Evolutionary conservation across 2,888 invertebrate species (phyloP).

Genomic region (Lithophane leautieri): DNA sequence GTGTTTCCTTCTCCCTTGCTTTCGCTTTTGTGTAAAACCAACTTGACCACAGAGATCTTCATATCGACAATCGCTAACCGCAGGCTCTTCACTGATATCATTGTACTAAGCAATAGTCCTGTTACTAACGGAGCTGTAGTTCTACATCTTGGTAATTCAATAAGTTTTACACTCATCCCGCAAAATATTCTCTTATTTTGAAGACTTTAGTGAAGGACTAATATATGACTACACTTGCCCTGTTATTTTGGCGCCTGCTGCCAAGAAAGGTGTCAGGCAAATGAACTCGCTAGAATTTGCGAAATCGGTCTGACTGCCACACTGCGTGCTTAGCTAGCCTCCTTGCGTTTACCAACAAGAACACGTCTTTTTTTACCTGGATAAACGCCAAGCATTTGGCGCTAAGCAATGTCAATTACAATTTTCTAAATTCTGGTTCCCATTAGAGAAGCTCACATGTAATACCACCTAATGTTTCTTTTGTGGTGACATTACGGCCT

Average conservation of each 20-base stretch:
- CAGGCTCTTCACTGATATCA: conserved; percentile 38
- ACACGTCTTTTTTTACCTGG: conserved; percentile 18
- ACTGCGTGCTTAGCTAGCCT: not conserved
- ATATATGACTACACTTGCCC: not conserved
- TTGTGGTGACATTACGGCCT: conserved; percentile 19
- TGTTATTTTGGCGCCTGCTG: conserved; percentile 2
- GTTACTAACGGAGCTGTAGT: conserved; percentile 7
- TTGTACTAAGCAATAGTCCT: conserved; percentile 41
- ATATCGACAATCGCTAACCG: conserved; percentile 40
- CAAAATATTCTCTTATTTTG: not conserved
- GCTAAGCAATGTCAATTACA: conserved; percentile 10
- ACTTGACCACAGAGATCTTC: conserved; percentile 50
- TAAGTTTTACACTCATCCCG: not conserved
- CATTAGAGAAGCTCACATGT: not conserved
- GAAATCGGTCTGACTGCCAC: not conserved
- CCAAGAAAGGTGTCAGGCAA: conserved; percentile 32
- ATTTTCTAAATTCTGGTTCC: not conserved
- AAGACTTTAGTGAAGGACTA: not conserved
- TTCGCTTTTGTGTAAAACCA: conserved; percentile 26
- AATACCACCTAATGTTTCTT: not conserved
- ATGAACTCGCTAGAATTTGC: conserved; percentile 35
- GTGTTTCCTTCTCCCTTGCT: conserved; percentile 22
- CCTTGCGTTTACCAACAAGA: conserved; percentile 5
- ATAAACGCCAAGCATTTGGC: not conserved
- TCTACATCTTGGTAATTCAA: not conserved